A percentile compares a stretch with the other conserved stretches of the same genome.
Evolutionary conservation across 2,113 vertebrate genomes (phyloP).

Genomic region (Orientallactaga bullata): DNA sequence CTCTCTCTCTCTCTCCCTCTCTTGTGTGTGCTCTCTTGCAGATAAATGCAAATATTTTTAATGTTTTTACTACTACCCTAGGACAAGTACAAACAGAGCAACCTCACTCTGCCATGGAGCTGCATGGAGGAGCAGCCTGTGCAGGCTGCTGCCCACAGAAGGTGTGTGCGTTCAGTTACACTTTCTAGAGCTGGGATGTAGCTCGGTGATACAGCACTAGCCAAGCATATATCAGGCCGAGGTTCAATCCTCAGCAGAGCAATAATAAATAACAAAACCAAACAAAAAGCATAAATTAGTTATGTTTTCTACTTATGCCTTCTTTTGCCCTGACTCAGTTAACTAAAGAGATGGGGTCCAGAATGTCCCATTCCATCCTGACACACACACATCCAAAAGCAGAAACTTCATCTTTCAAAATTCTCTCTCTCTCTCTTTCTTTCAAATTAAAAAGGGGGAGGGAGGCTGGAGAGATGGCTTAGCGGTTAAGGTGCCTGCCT

Average conservation of each 20-base stretch:
- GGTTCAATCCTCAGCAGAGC: no score
- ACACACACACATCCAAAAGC: neutral
- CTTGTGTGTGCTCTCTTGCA: no score
- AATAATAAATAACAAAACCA: no score
- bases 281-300: no score
- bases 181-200: neutral
- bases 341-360: neutral
- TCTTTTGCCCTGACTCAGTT: neutral
- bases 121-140: neutral
- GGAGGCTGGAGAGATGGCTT: no score
- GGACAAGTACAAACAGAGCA: neutral
- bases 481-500: no score
- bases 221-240: no score
- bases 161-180: neutral
- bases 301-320: neutral
- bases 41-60: neutral
- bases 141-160: neutral
- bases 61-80: neutral
- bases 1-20: no score
- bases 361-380: neutral
- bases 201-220: no score
- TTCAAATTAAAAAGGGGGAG: no score
- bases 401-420: conserved; percentile 45
- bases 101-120: neutral
- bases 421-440: no score